These are phyloP conservation scores for Drosophila serrata DNA, from an alignment of 1,140 invertebrate genomes.

Conservation along the genomic window DNA sequence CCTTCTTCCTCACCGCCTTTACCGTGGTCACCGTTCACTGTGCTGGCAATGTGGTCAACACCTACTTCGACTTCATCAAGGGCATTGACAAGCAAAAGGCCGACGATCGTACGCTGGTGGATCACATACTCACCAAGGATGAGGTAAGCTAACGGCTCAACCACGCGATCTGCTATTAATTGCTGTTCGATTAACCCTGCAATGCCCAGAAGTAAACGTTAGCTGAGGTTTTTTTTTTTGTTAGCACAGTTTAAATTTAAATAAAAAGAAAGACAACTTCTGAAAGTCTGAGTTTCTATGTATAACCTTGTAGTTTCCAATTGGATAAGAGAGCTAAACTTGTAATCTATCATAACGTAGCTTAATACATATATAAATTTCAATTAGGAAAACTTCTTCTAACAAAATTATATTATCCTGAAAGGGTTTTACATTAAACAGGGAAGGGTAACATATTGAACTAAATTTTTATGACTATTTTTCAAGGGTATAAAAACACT, in stretches of 20 bases:
- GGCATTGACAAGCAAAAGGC: conserved; percentile 96
- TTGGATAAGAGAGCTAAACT: too few relatives aligned
- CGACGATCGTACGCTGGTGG: conserved; percentile 96
- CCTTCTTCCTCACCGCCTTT: conserved; percentile 92
- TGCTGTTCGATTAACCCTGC: conserved; percentile 2
- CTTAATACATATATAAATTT: too few relatives aligned
- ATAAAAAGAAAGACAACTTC: background rate
- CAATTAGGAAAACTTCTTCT: too few relatives aligned
- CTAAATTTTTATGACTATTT: too few relatives aligned
- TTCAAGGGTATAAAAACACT: too few relatives aligned
- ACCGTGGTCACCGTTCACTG: conserved; percentile 96
- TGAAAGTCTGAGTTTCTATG: too few relatives aligned
- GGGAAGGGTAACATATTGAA: too few relatives aligned
- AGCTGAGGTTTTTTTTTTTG: background rate
- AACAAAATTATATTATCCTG: too few relatives aligned
- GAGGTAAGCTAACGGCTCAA: conserved; percentile 64
- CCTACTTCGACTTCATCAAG: conserved; percentile 97
- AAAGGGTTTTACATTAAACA: too few relatives aligned
- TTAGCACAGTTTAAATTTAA: background rate
- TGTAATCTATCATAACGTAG: too few relatives aligned
- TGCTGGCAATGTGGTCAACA: conserved; percentile 98
- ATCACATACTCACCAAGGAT: conserved; percentile 90
- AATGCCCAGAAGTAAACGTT: background rate
- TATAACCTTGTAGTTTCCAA: too few relatives aligned
- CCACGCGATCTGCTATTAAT: background rate